These are phyloP conservation scores for Setophaga kirtlandii DNA, from an alignment of 2,113 vertebrate genomes.

Conservation along the genomic window DNA sequence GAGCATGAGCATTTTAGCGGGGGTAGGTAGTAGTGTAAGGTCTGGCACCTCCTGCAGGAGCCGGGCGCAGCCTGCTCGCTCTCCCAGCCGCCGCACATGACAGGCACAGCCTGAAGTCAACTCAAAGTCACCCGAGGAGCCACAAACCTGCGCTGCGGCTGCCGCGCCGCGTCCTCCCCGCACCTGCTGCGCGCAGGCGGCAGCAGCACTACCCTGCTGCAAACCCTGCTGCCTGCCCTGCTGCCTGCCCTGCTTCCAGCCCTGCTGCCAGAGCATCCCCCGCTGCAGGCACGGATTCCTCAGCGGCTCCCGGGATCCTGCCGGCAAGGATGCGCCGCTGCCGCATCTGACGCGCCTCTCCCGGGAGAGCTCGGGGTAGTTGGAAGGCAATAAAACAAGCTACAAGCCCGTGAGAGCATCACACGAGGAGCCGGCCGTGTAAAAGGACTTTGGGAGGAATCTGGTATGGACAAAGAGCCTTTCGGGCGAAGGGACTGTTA, in stretches of 20 bases:
- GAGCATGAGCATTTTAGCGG: constrained; percentile 17
- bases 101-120: constrained; percentile 49
- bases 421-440: not conserved
- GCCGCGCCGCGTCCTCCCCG: not conserved
- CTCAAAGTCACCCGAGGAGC: constrained; percentile 58
- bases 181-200: constrained; percentile 59
- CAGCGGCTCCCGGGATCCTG: constrained; percentile 3
- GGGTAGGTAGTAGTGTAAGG: not conserved
- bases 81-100: constrained; percentile 19
- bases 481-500: constrained; percentile 12
- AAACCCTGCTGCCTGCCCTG: constrained; percentile 46
- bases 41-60: constrained; percentile 50
- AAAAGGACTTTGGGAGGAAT: constrained; percentile 21
- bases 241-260: not conserved
- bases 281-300: not conserved
- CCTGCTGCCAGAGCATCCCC: not conserved
- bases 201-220: not conserved
- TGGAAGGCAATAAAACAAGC: constrained; percentile 25
- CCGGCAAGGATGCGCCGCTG: not conserved
- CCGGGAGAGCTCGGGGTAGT: constrained; percentile 14
- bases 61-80: constrained; percentile 2
- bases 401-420: constrained; percentile 29
- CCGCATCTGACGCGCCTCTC: constrained; percentile 5
- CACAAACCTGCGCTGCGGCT: not conserved
- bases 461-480: constrained; percentile 11